These are phyloP conservation scores for Rissa tridactyla DNA, from an alignment of 2,113 vertebrate genomes.

Conservation along the genomic window DNA sequence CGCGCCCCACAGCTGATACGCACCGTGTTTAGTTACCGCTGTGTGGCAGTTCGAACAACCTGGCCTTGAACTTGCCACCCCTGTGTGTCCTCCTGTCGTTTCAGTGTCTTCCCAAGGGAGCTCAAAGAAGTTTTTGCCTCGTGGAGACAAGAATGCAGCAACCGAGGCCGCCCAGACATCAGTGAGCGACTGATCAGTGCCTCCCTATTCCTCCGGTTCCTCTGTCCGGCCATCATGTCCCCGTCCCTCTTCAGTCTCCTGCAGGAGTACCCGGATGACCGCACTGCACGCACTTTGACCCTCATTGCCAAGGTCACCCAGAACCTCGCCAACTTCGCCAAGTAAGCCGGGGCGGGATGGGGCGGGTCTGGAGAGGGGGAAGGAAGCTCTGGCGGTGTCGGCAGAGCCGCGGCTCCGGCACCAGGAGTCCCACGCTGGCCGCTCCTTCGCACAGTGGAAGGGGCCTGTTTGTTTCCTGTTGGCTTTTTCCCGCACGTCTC, in stretches of 20 bases:
- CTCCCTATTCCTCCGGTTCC: slow-evolving; percentile 94
- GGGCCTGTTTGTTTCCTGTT: not conserved
- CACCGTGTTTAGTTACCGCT: not conserved
- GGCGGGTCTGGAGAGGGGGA: not conserved
- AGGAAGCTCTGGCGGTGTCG: accelerated
- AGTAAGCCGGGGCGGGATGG: slow-evolving; percentile 72
- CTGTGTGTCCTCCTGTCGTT: not conserved
- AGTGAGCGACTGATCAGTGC: slow-evolving; percentile 97
- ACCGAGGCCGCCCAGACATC: slow-evolving; percentile 93
- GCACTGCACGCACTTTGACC: slow-evolving; percentile 94
- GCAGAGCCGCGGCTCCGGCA: not conserved
- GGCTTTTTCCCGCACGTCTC: not conserved
- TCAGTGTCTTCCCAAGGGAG: slow-evolving; percentile 94
- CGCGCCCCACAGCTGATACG: accelerated
- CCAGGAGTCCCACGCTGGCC: not conserved
- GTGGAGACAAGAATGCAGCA: slow-evolving; percentile 96
- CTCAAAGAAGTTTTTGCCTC: slow-evolving; percentile 98
- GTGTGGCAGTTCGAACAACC: not conserved
- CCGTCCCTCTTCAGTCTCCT: slow-evolving; percentile 95
- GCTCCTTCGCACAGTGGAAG: not conserved
- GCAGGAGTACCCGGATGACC: slow-evolving; percentile 97
- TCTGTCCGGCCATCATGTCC: slow-evolving; percentile 98
- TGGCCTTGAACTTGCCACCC: not conserved
- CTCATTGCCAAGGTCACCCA: slow-evolving; percentile 99
- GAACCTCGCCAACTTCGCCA: slow-evolving; percentile 98